A percentile compares a stretch with the other conserved stretches of the same genome.
Conservation (phyloP, 2,113 vertebrate genomes). For the Pitta sordida region DNA sequence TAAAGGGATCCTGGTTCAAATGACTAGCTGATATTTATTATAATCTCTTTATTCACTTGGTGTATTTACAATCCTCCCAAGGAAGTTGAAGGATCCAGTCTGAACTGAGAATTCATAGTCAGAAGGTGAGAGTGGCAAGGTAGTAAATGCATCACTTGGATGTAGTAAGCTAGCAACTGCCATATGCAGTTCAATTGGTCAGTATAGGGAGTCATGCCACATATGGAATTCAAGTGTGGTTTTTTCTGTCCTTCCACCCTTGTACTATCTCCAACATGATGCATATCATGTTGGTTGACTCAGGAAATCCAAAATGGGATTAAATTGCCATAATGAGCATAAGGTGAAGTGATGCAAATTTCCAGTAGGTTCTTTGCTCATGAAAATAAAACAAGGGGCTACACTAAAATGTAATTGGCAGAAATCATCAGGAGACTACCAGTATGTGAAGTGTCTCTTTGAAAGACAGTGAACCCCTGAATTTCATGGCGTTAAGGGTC, state of each 20-base stretch:
- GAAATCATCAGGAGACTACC: background rate
- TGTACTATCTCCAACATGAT: background rate
- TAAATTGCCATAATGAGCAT: background rate
- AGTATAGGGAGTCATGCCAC: background rate
- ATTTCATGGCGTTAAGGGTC: too few relatives aligned
- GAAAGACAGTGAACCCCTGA: too few relatives aligned
- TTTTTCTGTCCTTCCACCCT: background rate
- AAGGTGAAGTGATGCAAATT: background rate
- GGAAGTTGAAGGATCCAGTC: background rate
- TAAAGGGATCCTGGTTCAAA: background rate
- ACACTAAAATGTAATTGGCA: background rate
- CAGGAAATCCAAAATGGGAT: background rate
- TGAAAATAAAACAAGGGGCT: background rate
- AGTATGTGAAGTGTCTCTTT: background rate
- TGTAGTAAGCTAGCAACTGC: background rate
- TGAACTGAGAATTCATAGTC: background rate
- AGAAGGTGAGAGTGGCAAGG: background rate
- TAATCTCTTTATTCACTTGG: background rate
- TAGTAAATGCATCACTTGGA: background rate
- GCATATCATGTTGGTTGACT: rapidly evolving
- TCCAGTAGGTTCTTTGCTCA: background rate
- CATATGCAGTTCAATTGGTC: background rate
- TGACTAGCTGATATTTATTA: background rate
- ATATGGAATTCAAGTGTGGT: rapidly evolving
- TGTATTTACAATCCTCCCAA: background rate